A percentile compares a stretch with the other conserved stretches of the same genome.
Evolutionary conservation across 2,113 vertebrate genomes (phyloP).

Genomic region (Eretmochelys imbricata): DNA sequence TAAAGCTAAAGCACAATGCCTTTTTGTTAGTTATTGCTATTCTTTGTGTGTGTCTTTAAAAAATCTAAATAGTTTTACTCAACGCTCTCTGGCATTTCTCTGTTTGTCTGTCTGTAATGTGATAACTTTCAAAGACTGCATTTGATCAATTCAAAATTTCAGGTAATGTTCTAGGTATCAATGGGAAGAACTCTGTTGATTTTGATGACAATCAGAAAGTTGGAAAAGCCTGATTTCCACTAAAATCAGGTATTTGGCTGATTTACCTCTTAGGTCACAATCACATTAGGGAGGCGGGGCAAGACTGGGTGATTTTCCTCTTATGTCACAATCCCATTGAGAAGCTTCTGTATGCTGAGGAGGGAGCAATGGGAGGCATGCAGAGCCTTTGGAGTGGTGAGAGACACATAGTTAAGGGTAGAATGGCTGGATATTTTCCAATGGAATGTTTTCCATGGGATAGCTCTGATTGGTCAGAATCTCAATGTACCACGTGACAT

Average conservation of each 20-base stretch:
- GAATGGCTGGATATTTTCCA: background rate
- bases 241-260: background rate
- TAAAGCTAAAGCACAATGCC: background rate
- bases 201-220: background rate
- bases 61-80: background rate
- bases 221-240: background rate
- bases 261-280: background rate
- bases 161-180: background rate
- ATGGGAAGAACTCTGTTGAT: background rate
- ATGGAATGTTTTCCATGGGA: background rate
- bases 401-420: fast-evolving
- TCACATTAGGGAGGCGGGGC: background rate
- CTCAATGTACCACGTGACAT: background rate
- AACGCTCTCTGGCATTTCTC: background rate
- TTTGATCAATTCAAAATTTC: background rate
- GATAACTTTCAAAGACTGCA: background rate
- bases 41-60: background rate
- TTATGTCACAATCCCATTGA: background rate
- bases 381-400: background rate
- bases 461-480: background rate
- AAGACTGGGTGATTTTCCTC: fast-evolving
- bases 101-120: background rate
- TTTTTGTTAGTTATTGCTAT: background rate
- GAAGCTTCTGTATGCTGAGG: background rate
- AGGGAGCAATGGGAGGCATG: fast-evolving